These are phyloP conservation scores for Hirundo rustica DNA, from an alignment of 2,797 vertebrate species.

Conservation along the genomic window DNA sequence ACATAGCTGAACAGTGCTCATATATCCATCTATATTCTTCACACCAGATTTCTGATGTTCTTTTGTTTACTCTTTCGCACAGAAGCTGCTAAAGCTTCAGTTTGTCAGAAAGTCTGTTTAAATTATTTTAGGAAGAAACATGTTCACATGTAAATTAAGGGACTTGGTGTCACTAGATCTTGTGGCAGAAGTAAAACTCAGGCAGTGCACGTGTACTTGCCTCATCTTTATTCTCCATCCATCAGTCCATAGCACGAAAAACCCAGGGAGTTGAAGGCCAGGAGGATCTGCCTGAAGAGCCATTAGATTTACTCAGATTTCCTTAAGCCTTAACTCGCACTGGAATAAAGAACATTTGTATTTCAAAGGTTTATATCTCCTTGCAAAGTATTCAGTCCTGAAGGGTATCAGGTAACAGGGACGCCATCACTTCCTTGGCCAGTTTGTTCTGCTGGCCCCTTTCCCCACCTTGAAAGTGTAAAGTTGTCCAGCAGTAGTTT, in stretches of 20 bases:
- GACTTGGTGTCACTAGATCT: not conserved
- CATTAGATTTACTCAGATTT: not conserved
- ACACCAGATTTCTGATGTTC: not conserved
- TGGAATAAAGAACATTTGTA: not conserved
- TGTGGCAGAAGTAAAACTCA: not conserved
- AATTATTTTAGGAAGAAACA: not conserved
- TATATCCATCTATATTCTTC: not conserved
- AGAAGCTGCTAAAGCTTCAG: not conserved
- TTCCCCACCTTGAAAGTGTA: not conserved
- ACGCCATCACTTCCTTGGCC: not conserved
- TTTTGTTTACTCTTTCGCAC: not conserved
- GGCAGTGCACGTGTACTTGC: not conserved
- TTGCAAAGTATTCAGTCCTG: not conserved
- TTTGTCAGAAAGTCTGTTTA: not conserved
- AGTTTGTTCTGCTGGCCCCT: not conserved
- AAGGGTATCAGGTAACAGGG: not conserved
- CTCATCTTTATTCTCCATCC: not conserved
- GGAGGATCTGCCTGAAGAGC: not conserved
- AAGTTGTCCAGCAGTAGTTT: not conserved
- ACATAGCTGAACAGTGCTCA: not conserved
- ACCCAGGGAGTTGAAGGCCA: not conserved
- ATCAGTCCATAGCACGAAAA: not conserved
- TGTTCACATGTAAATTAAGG: not conserved
- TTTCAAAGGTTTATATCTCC: not conserved
- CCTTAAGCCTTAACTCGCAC: not conserved